A percentile compares a stretch with the other conserved stretches of the same genome.
Conservation (phyloP, 2,113 vertebrate genomes). For the Pseudopodoces humilis region DNA sequence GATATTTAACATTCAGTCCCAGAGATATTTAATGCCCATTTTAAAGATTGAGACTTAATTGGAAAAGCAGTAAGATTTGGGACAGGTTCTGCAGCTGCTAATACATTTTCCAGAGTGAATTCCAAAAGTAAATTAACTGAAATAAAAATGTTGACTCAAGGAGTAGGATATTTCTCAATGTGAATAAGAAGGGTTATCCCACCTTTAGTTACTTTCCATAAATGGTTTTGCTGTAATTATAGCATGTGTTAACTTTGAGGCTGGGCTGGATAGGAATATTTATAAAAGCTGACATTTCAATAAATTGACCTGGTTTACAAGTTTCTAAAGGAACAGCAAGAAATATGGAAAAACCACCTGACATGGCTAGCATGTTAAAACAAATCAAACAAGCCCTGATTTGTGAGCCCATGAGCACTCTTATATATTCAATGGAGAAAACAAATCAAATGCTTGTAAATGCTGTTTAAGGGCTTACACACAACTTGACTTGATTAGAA, state of each 20-base stretch:
- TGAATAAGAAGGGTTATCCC: conserved; percentile 22
- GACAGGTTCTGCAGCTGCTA: conserved; percentile 29
- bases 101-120: conserved; percentile 46
- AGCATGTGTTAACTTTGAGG: conserved; percentile 39
- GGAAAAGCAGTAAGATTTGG: conserved; percentile 17
- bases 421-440: conserved; percentile 34
- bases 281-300: conserved; percentile 58
- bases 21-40: conserved; percentile 9
- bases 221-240: conserved; percentile 48
- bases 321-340: conserved; percentile 38
- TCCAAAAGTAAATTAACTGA: conserved; percentile 50
- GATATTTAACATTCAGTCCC: background rate
- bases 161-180: conserved; percentile 24
- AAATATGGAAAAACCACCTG: conserved; percentile 48
- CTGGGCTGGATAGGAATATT: conserved; percentile 49
- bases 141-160: conserved; percentile 54
- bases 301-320: conserved; percentile 50
- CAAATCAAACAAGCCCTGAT: conserved; percentile 51
- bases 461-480: conserved; percentile 54
- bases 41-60: conserved; percentile 7
- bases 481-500: conserved; percentile 71
- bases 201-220: conserved; percentile 24
- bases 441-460: conserved; percentile 64
- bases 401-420: conserved; percentile 11
- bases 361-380: conserved; percentile 11